Evolutionary conservation across 30 jellyfish, hydroid and myxozoan species (phyloP).

Genomic region (Pelagia noctiluca): DNA sequence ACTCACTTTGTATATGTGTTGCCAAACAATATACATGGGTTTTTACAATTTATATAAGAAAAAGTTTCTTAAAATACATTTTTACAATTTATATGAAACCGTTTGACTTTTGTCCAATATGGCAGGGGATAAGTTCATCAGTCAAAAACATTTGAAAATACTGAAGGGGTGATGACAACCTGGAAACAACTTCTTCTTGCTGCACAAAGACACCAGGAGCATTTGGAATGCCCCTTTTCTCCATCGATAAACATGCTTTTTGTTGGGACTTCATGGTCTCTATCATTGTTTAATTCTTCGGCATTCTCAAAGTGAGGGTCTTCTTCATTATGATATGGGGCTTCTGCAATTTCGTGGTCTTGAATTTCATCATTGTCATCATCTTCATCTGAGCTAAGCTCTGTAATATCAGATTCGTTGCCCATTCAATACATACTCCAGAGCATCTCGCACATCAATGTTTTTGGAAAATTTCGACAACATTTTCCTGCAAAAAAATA

Average conservation of each 20-base stretch:
- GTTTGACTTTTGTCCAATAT: not conserved
- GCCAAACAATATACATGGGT: not conserved
- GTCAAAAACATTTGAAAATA: conserved; percentile 6
- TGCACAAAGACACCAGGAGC: conserved; percentile 3
- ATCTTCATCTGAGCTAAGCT: no score
- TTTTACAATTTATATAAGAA: not conserved
- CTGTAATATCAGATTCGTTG: no score
- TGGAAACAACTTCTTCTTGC: not conserved
- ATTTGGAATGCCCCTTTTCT: no score
- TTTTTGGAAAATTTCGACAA: no score
- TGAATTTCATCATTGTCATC: no score
- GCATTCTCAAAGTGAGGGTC: conserved; percentile 3
- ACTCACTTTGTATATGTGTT: not conserved
- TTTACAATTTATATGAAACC: no score
- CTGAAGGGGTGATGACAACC: not conserved
- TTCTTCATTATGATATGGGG: not conserved
- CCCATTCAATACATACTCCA: no score
- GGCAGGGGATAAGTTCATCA: conserved; percentile 23
- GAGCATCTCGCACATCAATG: no score
- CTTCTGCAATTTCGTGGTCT: not conserved
- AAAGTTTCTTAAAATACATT: not conserved
- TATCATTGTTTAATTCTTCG: not conserved
- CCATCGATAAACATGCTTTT: conserved; percentile 1
- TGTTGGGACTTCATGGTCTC: not conserved
- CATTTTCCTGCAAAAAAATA: no score